Evolutionary conservation across 2,888 invertebrate genomes (phyloP), one percentile per base, ranked within the genome.

Genomic region (Tipula unca): DNA sequence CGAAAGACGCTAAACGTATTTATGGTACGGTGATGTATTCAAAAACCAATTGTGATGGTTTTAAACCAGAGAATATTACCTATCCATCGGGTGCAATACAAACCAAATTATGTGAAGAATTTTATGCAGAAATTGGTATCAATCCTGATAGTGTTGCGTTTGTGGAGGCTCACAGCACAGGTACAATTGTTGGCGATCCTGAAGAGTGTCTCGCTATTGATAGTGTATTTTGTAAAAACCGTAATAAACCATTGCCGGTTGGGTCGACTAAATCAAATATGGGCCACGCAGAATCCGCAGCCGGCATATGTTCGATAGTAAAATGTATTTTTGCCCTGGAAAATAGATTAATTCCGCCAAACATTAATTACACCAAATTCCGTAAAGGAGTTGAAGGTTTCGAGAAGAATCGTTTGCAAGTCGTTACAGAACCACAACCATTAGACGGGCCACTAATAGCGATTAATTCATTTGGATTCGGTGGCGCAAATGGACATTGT

Each of bases 251-350:
- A 0, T 92, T 98, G 0, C 91, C 93, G 85, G 95, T 99, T 86
- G 98, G 98, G 0, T 97, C 98, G 0, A 94, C 98, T 39, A 99
- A 99, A 89, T 97, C 98, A 0, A 99, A 98, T 90, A 93, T 98
- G 90, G 99, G 99, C 0, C 99, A 99, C 90, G 93, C 96, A 0
- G 99, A 99, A 89, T 95, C 98, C 0, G 94, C 94, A 0, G 96
- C 96, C 3, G 96, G 97, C 8, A 91, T 97, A 0, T 96, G 96
- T 87, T 95, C 96, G 0, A 89, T 98, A 86, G 94, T 95, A 0
- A 98, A 98, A 92, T 95, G 94, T 87, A 89, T 96, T 85, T 93
- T 97, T 85, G 95, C 96, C 0, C 96, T 97, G 92, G 95, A 97
- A 89, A 93, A 93, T 3, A 95, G 95, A 0, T 91, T 92, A 29